Evolutionary conservation across 2,888 invertebrate species (phyloP), one percentile per base, ranked within the genome.

Genomic region (Timema podura): DNA sequence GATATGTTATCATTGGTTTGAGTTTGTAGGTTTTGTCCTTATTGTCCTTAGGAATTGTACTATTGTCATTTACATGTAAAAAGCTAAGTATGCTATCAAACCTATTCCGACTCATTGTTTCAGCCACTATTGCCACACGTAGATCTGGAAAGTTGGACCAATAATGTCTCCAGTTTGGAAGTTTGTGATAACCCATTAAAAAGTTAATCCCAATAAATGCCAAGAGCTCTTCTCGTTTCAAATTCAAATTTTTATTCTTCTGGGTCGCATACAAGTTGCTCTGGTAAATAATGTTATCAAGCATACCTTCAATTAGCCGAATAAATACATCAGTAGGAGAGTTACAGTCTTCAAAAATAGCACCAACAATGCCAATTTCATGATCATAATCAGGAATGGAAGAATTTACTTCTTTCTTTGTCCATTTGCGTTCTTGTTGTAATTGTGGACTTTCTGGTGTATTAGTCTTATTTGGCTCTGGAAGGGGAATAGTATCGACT

Each of bases 31-130:
- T 5, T 47, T 71, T 73, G 61, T 73, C 71, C 8, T 54, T 66
- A 15, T 68, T 67, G 13, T 9, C 59, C 3, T 61, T 8, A 16
- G 66, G 47, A 45, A 68, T 67, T 47, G 15, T 30, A 44, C 13
- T 13, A 57, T 73, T 70, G 65, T 73, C 71, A 68, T 71, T 73
- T 13, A 70, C 68, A 64, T 70, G 65, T 59, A 70, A 65, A 49
- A 70, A 44, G 11, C 15, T 48, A 45, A 71, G 65, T 30, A 71
- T 73, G 11, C 46, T 48, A 11, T 66, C 68, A 71, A 71, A 72
- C 48, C 65, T 69, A 66, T 61, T 57, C n/a, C 69, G 45, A 30
- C 70, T 61, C 72, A 72, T 70, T 65, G 51, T 67, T 44, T 61
- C 48, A n/a, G 51, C 57, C 46, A 67, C 65, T 13, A 72, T 46